Conservation (phyloP, 1,140 invertebrate genomes). For the Drosophila leontia region DNA sequence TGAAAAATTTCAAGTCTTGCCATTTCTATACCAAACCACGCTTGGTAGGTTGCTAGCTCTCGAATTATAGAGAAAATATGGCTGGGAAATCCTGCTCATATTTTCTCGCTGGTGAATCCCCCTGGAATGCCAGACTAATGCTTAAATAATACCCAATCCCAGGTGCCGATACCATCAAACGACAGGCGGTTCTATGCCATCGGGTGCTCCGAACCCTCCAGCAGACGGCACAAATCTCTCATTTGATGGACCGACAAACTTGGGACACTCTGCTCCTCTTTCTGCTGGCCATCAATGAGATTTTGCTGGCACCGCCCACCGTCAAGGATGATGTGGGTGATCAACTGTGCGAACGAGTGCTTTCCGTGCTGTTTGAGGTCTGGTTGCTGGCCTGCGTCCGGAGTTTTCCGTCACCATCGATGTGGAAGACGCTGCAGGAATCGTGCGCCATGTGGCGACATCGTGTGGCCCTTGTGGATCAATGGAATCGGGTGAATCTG, state of each 20-base stretch:
- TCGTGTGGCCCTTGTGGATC: slow-evolving; percentile 94
- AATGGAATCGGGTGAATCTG: slow-evolving; percentile 97
- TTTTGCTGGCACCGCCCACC: slow-evolving; percentile 95
- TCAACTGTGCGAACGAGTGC: slow-evolving; percentile 96
- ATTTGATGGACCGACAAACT: slow-evolving; percentile 92
- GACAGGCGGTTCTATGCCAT: slow-evolving; percentile 98
- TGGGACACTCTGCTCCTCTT: slow-evolving; percentile 96
- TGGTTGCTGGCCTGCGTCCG: slow-evolving; percentile 96
- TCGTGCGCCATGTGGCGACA: slow-evolving; percentile 97
- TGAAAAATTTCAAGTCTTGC: slow-evolving; percentile 89
- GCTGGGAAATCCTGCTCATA: neutral
- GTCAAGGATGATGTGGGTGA: slow-evolving; percentile 97
- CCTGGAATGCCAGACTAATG: neutral
- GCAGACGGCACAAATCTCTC: slow-evolving; percentile 93
- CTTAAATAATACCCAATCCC: neutral
- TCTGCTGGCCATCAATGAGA: slow-evolving; percentile 96
- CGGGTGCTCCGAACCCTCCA: slow-evolving; percentile 95
- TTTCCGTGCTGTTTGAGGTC: slow-evolving; percentile 97
- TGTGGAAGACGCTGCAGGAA: slow-evolving; percentile 98
- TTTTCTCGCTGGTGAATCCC: neutral
- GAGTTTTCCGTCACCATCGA: slow-evolving; percentile 94
- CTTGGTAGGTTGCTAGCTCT: slow-evolving; percentile 88
- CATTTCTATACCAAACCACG: slow-evolving; percentile 94
- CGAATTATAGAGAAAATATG: neutral
- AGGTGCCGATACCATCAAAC: slow-evolving; percentile 95